These are phyloP conservation scores for Proteles cristata DNA, from an alignment of 2,113 vertebrate genomes.

Conservation along the genomic window DNA sequence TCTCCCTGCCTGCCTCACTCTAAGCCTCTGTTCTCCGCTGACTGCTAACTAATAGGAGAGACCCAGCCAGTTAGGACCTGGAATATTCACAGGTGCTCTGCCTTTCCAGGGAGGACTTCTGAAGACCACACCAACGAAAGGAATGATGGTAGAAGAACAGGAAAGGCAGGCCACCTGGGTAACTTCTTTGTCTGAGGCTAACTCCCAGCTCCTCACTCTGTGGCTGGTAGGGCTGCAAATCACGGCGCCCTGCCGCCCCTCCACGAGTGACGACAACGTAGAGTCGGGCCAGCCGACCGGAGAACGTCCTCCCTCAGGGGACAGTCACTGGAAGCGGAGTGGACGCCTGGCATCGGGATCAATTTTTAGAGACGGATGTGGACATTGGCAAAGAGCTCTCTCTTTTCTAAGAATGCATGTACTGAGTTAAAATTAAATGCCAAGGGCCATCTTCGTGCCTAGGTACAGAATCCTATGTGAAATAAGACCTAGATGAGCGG, in stretches of 20 bases:
- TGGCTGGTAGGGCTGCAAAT: neutral
- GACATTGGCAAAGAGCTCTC: neutral
- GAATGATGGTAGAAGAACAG: neutral
- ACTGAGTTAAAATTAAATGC: neutral
- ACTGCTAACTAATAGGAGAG: neutral
- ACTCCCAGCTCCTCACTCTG: neutral
- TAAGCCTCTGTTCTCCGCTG: neutral
- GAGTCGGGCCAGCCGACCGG: neutral
- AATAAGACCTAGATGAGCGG: neutral
- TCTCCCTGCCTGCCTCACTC: neutral
- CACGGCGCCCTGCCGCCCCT: neutral
- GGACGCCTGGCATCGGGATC: neutral
- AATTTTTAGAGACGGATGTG: neutral
- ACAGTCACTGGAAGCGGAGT: neutral
- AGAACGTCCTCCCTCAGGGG: neutral
- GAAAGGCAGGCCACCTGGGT: no score
- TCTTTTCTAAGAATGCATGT: neutral
- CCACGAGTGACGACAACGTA: neutral
- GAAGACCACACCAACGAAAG: no score
- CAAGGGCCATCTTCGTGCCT: neutral
- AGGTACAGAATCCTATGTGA: neutral
- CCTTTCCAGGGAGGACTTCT: neutral
- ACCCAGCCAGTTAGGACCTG: neutral
- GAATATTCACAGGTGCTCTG: neutral
- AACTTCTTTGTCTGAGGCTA: neutral